Percentiles rank a stretch among this genome's conserved stretches.
These are phyloP conservation scores for Hassar affinis DNA, from an alignment of 2,113 vertebrate genomes.

Conservation along the genomic window DNA sequence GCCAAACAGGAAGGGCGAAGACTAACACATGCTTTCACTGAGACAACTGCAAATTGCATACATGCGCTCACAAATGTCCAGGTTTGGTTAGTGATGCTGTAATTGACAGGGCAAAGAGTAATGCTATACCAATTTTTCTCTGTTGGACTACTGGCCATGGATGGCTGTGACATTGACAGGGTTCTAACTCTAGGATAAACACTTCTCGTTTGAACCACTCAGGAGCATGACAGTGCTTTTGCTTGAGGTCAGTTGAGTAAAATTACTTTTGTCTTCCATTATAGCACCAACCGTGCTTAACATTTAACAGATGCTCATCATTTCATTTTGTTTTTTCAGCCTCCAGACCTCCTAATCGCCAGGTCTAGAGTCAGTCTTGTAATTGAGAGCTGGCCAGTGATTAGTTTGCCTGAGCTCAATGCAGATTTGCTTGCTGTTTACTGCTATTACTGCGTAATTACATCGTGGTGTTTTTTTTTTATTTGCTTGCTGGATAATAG, in stretches of 20 bases:
- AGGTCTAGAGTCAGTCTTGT: conserved; percentile 13
- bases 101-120: not conserved
- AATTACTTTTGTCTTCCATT: not conserved
- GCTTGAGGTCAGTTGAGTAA: not conserved
- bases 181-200: not conserved
- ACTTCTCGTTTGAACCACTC: not conserved
- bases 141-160: not conserved
- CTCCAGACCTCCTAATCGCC: not conserved
- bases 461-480: not conserved
- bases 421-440: conserved; percentile 16
- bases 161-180: not conserved
- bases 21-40: not conserved
- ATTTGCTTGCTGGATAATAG: not conserved
- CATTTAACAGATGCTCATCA: conserved; percentile 12
- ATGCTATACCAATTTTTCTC: not conserved
- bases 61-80: not conserved
- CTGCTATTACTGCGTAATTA: not conserved
- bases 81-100: not conserved
- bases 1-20: not conserved
- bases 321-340: conserved; percentile 13
- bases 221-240: not conserved
- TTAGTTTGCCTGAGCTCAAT: not conserved
- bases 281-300: conserved; percentile 6
- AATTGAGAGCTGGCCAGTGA: not conserved
- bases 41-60: not conserved